Conservation (phyloP, 1,140 invertebrate species). For the Polypedilum vanderplanki region DNA sequence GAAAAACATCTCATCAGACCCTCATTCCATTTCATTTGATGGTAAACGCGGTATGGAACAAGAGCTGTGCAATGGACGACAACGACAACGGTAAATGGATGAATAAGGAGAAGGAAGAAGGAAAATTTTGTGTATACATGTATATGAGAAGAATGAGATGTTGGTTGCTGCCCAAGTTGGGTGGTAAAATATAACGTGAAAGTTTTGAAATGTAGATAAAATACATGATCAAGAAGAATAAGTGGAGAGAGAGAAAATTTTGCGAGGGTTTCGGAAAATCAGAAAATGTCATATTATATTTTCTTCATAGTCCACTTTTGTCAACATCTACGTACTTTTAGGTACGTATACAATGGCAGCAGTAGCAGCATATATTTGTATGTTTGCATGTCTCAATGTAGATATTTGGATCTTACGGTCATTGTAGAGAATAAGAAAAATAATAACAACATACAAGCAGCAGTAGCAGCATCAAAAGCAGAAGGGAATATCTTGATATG, state of each 20-base stretch:
- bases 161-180: not conserved
- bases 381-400: not conserved
- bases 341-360: not conserved
- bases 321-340: conserved; percentile 15
- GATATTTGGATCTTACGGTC: not conserved
- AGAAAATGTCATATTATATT: conserved; percentile 28
- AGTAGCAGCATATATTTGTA: not conserved
- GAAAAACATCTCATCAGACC: not conserved
- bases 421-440: not conserved
- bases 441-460: not conserved
- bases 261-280: conserved; percentile 6
- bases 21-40: conserved; percentile 4
- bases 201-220: not conserved
- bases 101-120: not conserved
- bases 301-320: conserved; percentile 28
- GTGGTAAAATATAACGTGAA: not conserved
- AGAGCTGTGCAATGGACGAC: not conserved
- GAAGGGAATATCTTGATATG: conserved; percentile 12
- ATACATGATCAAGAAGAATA: not conserved
- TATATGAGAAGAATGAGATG: not conserved
- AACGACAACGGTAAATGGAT: not conserved
- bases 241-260: not conserved
- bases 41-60: not conserved
- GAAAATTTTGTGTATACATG: conserved; percentile 1
- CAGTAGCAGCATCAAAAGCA: not conserved